Evolutionary conservation across 35 echinoderm and acorn worm species (phyloP).

Genomic region (Amphiura filiformis): DNA sequence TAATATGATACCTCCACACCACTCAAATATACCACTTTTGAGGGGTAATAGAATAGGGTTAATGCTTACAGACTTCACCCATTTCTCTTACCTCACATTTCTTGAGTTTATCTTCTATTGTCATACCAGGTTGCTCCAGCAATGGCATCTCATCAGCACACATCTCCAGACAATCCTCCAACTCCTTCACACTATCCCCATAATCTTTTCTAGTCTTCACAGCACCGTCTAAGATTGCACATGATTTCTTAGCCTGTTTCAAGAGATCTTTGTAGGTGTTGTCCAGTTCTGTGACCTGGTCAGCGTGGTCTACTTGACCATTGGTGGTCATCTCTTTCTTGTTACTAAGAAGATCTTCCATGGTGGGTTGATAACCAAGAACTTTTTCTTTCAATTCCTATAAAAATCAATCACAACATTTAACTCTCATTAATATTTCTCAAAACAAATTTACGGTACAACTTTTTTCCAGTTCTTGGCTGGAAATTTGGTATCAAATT

Average conservation of each 20-base stretch:
- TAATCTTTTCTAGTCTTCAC: conserved; percentile 30
- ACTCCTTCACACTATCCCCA: conserved; percentile 26
- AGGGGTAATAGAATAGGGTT: too few species aligned
- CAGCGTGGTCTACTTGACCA: conserved; percentile 56
- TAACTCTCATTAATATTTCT: too few species aligned
- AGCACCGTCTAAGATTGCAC: conserved; percentile 13
- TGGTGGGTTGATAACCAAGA: conserved; percentile 10
- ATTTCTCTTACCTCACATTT: conserved; percentile 58
- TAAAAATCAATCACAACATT: neutral
- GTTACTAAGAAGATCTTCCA: conserved; percentile 32
- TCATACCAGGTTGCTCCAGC: conserved; percentile 23
- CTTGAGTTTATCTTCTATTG: conserved; percentile 49
- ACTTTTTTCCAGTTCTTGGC: neutral
- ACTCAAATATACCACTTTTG: too few species aligned
- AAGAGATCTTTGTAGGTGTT: conserved; percentile 40
- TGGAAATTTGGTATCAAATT: too few species aligned
- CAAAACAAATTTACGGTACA: neutral
- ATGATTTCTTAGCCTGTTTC: neutral
- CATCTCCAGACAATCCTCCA: conserved; percentile 50
- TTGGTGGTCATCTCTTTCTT: conserved; percentile 28
- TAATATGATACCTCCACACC: too few species aligned
- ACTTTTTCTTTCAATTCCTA: conserved; percentile 53
- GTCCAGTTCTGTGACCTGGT: conserved; percentile 41
- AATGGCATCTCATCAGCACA: conserved; percentile 25
- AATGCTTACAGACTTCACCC: too few species aligned